phyloP scores from a whole-genome alignment of 2,888 invertebrate species.

The Nomada goodeniana region DNA sequence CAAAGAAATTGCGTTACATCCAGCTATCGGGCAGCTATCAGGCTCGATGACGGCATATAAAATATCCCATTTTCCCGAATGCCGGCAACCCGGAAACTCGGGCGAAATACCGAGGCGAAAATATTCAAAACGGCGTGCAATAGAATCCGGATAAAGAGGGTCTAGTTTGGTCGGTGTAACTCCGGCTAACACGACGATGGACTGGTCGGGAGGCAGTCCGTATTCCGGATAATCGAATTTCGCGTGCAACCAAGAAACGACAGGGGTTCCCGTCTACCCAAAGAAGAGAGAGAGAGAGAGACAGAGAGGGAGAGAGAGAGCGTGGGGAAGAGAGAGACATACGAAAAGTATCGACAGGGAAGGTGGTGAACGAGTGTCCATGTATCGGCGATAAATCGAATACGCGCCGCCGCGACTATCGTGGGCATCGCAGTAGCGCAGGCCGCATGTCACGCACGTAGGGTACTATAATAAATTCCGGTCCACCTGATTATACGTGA shows the following conservation, averaged over 20 bases:
- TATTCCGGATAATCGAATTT: conserved; percentile 39
- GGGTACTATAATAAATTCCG: conserved; percentile 49
- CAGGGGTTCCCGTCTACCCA: neutral
- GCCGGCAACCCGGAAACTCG: neutral
- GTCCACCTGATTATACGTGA: conserved; percentile 62
- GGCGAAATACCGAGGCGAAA: neutral
- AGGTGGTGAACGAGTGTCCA: conserved; percentile 1
- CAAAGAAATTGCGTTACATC: conserved; percentile 20
- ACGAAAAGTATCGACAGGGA: conserved; percentile 11
- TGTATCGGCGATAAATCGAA: conserved; percentile 51
- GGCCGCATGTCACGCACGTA: conserved; percentile 45
- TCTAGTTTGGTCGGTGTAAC: conserved; percentile 3
- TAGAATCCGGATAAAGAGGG: conserved; percentile 37
- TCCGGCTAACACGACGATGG: conserved; percentile 37
- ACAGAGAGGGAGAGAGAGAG: neutral
- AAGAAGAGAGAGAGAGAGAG: neutral
- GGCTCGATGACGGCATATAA: conserved; percentile 37
- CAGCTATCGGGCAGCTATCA: conserved; percentile 29
- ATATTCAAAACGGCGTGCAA: conserved; percentile 43
- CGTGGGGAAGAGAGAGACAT: neutral
- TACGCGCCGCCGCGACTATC: conserved; percentile 16
- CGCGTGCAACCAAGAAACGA: conserved; percentile 19
- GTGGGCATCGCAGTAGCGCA: conserved; percentile 21
- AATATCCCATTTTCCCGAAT: conserved; percentile 26
- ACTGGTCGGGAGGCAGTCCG: conserved; percentile 12